Evolutionary conservation across 2,888 invertebrate species (phyloP), one percentile per base, ranked within the genome.

Genomic region (Eugnorisma glareosa): DNA sequence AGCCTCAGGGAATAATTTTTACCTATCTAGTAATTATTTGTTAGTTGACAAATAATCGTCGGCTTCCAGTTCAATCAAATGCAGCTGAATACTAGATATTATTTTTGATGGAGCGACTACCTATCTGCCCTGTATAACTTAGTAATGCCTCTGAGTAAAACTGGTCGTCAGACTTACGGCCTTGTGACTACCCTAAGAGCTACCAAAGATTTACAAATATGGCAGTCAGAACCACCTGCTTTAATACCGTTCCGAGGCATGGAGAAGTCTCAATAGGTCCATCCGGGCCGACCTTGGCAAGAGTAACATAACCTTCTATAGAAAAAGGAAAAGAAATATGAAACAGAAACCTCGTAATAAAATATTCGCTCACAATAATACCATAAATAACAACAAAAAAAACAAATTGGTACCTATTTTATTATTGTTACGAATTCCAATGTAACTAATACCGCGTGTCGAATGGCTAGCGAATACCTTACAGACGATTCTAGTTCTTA

Each of bases 401-500:
- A 31, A 31, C 6, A 11, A 66, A 54, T 31, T 43, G 40, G 6
- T n/a, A 61, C 10, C 21, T 64, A 68, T 72, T 71, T 81, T 72
- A 69, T 66, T 79, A 66, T 85, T 81, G 85, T 66, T 66, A 75
- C 71, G 69, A 85, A 76, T 82, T 76, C 68, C 61, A 18, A 85
- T 72, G 85, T 81, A 85, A 85, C 82, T 82, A 72, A 82, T 54
- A 67, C 37, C 40, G 69, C 59, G 73, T 83, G 82, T 82, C 83
- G 63, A 77, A 82, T 85, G 31, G 67, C 67, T 51, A 57, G 77
- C 72, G 82, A 85, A 76, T 67, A 76, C 57, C 70, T 81, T 59
- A 67, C 67, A 24, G 64, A 67, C 59, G 43, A 63, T 81, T 81
- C 81, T 64, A 81, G 85, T 82, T 68, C 74, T 85, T 85, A 75